Evolutionary conservation across 2,888 invertebrate species (phyloP), one percentile per base, ranked within the genome.

Genomic region (Caenorhabditis doughertyi): DNA sequence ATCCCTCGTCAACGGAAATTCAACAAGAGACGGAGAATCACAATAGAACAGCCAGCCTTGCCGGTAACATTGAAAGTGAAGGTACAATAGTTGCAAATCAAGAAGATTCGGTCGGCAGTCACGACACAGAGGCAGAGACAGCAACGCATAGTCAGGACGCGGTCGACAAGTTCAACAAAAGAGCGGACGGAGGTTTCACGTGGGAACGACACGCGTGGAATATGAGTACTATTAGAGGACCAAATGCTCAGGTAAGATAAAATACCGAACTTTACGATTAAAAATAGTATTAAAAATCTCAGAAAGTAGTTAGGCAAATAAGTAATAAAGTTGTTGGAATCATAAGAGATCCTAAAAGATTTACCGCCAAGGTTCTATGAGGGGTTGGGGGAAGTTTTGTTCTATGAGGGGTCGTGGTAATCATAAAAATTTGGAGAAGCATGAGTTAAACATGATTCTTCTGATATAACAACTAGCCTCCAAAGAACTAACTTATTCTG

Each of bases 161-260:
- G 25, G 49, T 70, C 0, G 74, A 79, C 21, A 83, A 83, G 53
- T 83, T 82, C 27, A 77, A 82, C 25, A 77, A 77, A 25, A 53
- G 77, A 49, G 72, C 71, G 4, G 77, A 77, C 25, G 71, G 76
- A 16, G 82, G 85, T 42, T 85, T 85, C 53, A 86, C 81, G 3
- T 88, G 87, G 87, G 88, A 88, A 67, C 80, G 88, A 25, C 79
- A 84, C 49, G 81, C 84, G 7, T 88, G 87, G 87, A 87, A 86
- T 51, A 87, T 87, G 85, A 84, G 84, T 58, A 87, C 87, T 4
- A 87, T 88, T 23, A 60, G 87, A 68, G 87, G 86, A 0, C 84
- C 84, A 3, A 86, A 86, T 64, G 72, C 84, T 8, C 84, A 84
- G 73, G 83, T 82, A 39, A 42, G 51, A 62, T 2, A 27, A 25